Base-by-base conservation (phyloP, 1,140 invertebrate genomes). In the Brevipalpus yothersi region DNA sequence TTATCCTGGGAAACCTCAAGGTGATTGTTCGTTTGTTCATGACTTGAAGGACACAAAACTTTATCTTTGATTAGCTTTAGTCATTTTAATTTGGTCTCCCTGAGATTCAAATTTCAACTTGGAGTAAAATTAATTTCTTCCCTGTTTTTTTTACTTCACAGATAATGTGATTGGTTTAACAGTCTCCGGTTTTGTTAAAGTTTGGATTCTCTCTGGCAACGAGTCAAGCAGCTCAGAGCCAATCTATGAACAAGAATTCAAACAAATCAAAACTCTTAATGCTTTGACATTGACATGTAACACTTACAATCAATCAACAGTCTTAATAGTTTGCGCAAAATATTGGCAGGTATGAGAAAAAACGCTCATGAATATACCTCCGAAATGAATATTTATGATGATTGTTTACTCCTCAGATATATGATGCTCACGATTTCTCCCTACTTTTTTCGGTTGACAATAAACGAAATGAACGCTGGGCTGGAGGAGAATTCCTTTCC, bases 211-310 rank as follows among this genome's bases (percentile, higher is more conserved):
- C 3, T 75, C 82, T 42, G 87, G 87, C 7, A 80, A 83, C 61
- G 91, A 96, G 69, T 82, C 83, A 65, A 86, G 84, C 66, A 62
- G 64, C 41, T 64, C 64, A 51, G 82, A 89, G 67, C 82, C 86
- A 1, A 79, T 96, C 41, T 92, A 87, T 69, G 94, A 99, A 72
- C 89, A 97, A 72, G 94, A 98, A 70, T 95, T 89, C 41, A 98
- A 98, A 72, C 86, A 90, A 69, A 93, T 98, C 43, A 78, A 85
- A 13, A 91, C 91, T 68, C 71, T 90, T 10, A 94, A 95, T 75
- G 92, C 93, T 5, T 78, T 91, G 31, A 86, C 83, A 4, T 77
- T 98, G 68, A 86, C 84, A 56, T 97, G 91, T 69, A 97, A 92
- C 71, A 77, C 84, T 1, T 86, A 89, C 67, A 96, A 97, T 72